Base-by-base conservation (phyloP, 1,140 invertebrate species). In the Drosophila albomicans region DNA sequence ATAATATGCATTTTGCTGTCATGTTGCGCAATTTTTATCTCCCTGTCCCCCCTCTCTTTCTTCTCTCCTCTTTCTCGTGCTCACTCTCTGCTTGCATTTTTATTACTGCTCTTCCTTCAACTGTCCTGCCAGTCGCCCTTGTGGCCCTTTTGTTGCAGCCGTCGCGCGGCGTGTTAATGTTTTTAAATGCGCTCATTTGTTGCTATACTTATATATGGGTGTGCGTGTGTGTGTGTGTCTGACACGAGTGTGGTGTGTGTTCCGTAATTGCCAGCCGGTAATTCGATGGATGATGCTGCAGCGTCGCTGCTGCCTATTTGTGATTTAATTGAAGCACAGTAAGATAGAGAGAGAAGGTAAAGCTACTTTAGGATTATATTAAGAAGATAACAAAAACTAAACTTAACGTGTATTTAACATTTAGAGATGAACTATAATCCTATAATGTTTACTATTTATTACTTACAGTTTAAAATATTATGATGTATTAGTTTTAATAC, bases 1-100 rank as follows among this genome's bases (percentile, higher is more conserved):
- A 89, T 89, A 89, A 89, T 89, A 89, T 89, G 85, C 85, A 89
- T 89, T 89, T 85, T 89, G 86, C 85, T 89, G 85, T 89, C 85
- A 89, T 89, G 85, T 79, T 74, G 75, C 77, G 86, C 85, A 81
- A 85, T 89, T 89, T 89, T 88, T 84, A 72, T 71, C 52, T n/a
- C 6, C 41, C 6, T n/a, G 30, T 1, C 46, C 1, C 43, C 6
- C 30, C 20, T 25, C 2, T 3, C 20, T 25, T 25, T 25, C 20
- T 25, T 25, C 20, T 4, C 20, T 25, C 20, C 20, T 25, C 20
- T 25, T 25, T 25, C 20, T 25, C 20, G 20, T 3, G 11, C 46
- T 1, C 32, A 4, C 28, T 41, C 32, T 1, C n/a, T 20, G 6
- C 58, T 63, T 58, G 52, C 63, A 80, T 77, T 85, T 81, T 85